Conservation (phyloP, 2,888 invertebrate genomes). For the Nebria salina region DNA sequence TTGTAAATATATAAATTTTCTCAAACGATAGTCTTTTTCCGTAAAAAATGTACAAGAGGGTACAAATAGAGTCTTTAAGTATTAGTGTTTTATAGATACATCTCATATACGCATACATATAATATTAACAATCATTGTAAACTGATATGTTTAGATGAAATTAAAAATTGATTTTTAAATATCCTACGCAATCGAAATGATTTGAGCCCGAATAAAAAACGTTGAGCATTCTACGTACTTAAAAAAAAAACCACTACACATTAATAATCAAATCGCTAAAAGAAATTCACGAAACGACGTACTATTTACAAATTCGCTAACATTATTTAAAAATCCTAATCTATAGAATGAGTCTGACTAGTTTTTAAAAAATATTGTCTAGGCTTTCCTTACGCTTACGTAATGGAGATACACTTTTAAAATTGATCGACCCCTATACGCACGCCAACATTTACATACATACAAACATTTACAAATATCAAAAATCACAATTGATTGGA, state of each 20-base stretch:
- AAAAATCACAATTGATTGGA: neutral
- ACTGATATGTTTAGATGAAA: neutral
- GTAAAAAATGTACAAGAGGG: neutral
- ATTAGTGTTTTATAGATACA: neutral
- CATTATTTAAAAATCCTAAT: slow-evolving; percentile 31
- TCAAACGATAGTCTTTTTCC: neutral
- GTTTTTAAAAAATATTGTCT: slow-evolving; percentile 47
- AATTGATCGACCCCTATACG: neutral
- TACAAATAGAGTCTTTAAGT: slow-evolving; percentile 1
- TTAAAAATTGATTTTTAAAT: neutral
- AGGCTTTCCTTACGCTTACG: slow-evolving; percentile 32
- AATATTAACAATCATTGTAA: neutral
- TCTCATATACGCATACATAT: neutral
- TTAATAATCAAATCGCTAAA: slow-evolving; percentile 3
- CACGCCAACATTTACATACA: neutral
- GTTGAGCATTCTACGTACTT: slow-evolving; percentile 34
- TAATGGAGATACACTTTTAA: slow-evolving; percentile 20
- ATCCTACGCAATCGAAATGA: slow-evolving; percentile 12
- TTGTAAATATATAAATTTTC: neutral
- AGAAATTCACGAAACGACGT: neutral
- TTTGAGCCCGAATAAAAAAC: slow-evolving; percentile 37
- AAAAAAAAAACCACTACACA: neutral
- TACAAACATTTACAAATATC: neutral
- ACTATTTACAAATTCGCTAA: slow-evolving; percentile 34
- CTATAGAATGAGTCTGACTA: slow-evolving; percentile 36